Percentiles rank a stretch among this genome's conserved stretches.
Evolutionary conservation across 1,140 invertebrate genomes (phyloP).

Genomic region (Xylocopa sonorina): DNA sequence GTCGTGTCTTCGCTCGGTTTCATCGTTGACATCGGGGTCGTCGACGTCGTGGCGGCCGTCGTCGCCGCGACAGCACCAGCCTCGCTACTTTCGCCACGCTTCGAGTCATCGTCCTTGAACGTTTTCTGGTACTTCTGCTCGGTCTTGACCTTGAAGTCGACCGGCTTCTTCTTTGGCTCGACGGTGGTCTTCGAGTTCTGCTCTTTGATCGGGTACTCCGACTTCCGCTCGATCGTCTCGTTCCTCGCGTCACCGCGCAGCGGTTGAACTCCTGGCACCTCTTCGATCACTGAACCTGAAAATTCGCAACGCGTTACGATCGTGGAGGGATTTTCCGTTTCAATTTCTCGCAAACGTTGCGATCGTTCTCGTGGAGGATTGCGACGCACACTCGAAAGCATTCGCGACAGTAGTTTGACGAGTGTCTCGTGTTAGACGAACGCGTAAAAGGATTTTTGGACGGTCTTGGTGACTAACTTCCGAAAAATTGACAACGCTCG

Average conservation of each 20-base stretch:
- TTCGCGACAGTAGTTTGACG: too few relatives aligned
- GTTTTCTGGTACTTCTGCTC: conserved; percentile 73
- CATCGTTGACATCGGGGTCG: conserved; percentile 28
- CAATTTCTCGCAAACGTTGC: too few relatives aligned
- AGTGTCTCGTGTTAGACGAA: background rate
- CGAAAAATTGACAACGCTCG: background rate
- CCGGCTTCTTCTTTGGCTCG: conserved; percentile 74
- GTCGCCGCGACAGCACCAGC: background rate
- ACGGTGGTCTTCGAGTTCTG: conserved; percentile 59
- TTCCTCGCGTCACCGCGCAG: conserved; percentile 48
- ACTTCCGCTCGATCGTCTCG: conserved; percentile 60
- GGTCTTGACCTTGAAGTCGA: conserved; percentile 73
- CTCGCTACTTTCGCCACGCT: conserved; percentile 1
- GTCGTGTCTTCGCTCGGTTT: conserved; percentile 27
- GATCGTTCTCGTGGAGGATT: too few relatives aligned
- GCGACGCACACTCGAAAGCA: too few relatives aligned
- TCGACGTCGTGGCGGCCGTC: conserved; percentile 2
- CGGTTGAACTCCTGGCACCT: conserved; percentile 64
- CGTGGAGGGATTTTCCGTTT: too few relatives aligned
- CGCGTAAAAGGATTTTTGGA: too few relatives aligned
- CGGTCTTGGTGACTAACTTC: background rate
- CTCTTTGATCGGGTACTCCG: conserved; percentile 65
- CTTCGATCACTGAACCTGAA: conserved; percentile 55
- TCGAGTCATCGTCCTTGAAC: conserved; percentile 62
- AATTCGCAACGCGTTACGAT: too few relatives aligned